Percentiles rank a stretch among this genome's conserved stretches.
phyloP scores from a whole-genome alignment of 2,113 vertebrate genomes.

The Lontra canadensis region DNA sequence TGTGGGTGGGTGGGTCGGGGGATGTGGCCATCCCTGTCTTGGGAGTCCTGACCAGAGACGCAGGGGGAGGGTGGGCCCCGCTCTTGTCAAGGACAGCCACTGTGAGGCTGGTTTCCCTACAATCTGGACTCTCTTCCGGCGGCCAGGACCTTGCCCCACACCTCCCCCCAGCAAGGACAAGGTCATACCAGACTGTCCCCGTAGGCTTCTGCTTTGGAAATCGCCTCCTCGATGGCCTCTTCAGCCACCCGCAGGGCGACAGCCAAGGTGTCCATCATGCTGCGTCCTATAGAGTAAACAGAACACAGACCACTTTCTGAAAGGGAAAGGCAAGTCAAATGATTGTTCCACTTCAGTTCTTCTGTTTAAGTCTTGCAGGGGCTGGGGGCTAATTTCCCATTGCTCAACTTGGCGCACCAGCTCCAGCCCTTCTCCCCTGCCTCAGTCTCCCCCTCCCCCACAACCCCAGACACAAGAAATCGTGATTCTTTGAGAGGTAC shows the following conservation, averaged over 20 bases:
- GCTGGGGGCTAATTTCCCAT: neutral
- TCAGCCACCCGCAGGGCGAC: constrained; percentile 96
- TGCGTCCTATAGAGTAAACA: constrained; percentile 87
- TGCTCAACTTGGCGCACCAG: rapidly evolving
- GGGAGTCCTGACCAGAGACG: neutral
- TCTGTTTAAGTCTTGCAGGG: neutral
- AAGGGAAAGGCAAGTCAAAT: neutral
- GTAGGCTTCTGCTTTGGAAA: constrained; percentile 94
- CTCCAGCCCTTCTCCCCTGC: neutral
- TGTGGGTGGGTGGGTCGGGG: neutral
- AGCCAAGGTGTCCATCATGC: constrained; percentile 96
- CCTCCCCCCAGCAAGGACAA: neutral
- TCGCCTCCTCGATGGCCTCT: constrained; percentile 97
- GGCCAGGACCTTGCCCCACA: neutral
- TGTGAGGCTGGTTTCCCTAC: neutral
- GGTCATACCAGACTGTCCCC: constrained; percentile 93
- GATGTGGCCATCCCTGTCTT: rapidly evolving
- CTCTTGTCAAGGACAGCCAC: neutral
- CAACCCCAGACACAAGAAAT: too few species aligned
- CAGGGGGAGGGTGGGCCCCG: neutral
- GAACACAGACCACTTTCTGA: neutral
- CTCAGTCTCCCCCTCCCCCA: rapidly evolving
- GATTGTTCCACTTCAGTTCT: rapidly evolving
- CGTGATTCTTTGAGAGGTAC: neutral
- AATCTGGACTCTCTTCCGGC: neutral